Conservation (phyloP, 2,888 invertebrate species). For the Meteorus cinctellus region DNA sequence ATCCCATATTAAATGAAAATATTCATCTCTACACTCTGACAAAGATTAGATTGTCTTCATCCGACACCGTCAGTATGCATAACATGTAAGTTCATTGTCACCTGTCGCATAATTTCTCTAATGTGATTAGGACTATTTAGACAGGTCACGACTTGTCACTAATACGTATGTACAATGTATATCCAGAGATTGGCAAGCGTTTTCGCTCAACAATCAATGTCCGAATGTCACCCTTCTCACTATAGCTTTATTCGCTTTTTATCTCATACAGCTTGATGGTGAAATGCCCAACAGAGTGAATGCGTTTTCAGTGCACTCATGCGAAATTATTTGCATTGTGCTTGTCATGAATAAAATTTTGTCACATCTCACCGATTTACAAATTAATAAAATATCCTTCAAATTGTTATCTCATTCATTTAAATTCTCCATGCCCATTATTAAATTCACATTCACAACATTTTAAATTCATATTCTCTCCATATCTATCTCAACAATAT, state of each 20-base stretch:
- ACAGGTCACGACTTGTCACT: constrained; percentile 17
- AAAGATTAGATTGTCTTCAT: constrained; percentile 9
- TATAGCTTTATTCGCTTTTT: neutral
- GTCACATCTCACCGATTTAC: neutral
- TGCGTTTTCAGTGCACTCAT: neutral
- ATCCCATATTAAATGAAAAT: neutral
- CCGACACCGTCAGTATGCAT: neutral
- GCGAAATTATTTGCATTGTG: constrained; percentile 17
- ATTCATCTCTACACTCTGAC: neutral
- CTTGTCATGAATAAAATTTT: constrained; percentile 12
- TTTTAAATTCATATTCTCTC: no score
- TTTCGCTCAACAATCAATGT: constrained; percentile 16
- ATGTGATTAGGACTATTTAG: constrained; percentile 33
- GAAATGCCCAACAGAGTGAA: constrained; percentile 10
- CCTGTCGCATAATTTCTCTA: constrained; percentile 29
- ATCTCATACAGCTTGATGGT: constrained; percentile 10
- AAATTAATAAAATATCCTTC: neutral
- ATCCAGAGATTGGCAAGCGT: constrained; percentile 4
- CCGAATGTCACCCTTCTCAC: neutral
- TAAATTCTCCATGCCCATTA: neutral
- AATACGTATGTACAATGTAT: constrained; percentile 13
- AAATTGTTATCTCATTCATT: neutral
- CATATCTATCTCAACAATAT: no score
- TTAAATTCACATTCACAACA: no score
- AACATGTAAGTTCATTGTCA: constrained; percentile 28